Percentiles rank a stretch among this genome's conserved stretches.
Conservation (phyloP, 2,888 invertebrate genomes). For the Molanna angustata region DNA sequence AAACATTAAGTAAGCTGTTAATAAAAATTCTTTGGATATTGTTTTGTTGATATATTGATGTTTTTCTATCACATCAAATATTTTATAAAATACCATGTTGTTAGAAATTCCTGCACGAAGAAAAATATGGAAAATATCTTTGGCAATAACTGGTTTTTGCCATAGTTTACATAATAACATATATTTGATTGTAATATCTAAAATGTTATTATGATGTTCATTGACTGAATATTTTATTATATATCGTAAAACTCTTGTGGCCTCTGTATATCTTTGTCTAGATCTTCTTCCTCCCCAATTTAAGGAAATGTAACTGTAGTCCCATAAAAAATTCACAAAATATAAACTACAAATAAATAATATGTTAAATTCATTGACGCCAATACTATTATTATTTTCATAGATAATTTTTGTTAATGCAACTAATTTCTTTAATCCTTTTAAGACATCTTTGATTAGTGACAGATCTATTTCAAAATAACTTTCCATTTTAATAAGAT, state of each 20-base stretch:
- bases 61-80: constrained; percentile 8
- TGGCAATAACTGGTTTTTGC: constrained; percentile 1
- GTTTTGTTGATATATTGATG: not conserved
- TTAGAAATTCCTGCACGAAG: not conserved
- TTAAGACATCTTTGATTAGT: not conserved
- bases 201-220: not conserved
- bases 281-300: constrained; percentile 9
- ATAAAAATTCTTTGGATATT: constrained; percentile 10
- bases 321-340: constrained; percentile 14
- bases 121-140: constrained; percentile 7
- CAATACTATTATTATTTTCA: not conserved
- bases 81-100: constrained; percentile 5
- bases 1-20: constrained; percentile 33
- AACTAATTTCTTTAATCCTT: constrained; percentile 7
- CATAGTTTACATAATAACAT: constrained; percentile 8
- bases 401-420: not conserved
- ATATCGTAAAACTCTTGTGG: constrained; percentile 1
- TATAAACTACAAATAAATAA: constrained; percentile 3
- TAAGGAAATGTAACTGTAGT: constrained; percentile 2
- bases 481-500: too few species aligned
- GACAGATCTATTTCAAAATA: too few species aligned
- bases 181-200: not conserved
- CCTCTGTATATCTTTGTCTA: not conserved
- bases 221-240: not conserved
- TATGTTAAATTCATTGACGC: not conserved